These are phyloP conservation scores for Linyphia triangularis DNA, from an alignment of 2,888 invertebrate species.

Conservation along the genomic window DNA sequence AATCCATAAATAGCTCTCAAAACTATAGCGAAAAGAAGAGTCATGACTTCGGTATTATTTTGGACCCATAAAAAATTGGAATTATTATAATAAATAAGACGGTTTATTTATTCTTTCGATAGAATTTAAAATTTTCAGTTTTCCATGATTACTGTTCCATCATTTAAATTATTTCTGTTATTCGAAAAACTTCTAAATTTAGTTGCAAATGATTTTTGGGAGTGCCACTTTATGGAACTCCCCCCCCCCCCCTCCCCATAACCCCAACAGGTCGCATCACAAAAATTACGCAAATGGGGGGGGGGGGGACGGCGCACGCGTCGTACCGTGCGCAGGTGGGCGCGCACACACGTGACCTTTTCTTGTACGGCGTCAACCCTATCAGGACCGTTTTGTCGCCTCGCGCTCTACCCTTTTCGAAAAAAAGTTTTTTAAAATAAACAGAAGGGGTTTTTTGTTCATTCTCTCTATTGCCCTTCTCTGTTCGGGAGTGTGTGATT, in stretches of 20 bases:
- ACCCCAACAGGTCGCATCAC: neutral
- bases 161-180: too few relatives aligned
- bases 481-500: conserved; percentile 43
- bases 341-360: conserved; percentile 59
- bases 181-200: too few relatives aligned
- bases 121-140: too few relatives aligned
- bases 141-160: too few relatives aligned
- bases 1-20: too few relatives aligned
- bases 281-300: neutral
- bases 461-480: conserved; percentile 49
- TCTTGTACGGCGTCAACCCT: conserved; percentile 72
- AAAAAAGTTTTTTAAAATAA: conserved; percentile 64
- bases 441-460: conserved; percentile 41
- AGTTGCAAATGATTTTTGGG: neutral
- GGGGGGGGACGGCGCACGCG: conserved; percentile 10
- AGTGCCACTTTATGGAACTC: neutral
- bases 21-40: too few relatives aligned
- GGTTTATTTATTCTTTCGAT: too few relatives aligned
- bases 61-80: too few relatives aligned
- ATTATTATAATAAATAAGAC: too few relatives aligned
- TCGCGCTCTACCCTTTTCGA: conserved; percentile 56
- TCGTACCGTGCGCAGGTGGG: conserved; percentile 49
- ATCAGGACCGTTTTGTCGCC: conserved; percentile 71
- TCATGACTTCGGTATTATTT: too few relatives aligned
- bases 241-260: neutral